These are phyloP conservation scores for Cheilosia variabilis DNA, from an alignment of 2,888 invertebrate species.

Conservation along the genomic window DNA sequence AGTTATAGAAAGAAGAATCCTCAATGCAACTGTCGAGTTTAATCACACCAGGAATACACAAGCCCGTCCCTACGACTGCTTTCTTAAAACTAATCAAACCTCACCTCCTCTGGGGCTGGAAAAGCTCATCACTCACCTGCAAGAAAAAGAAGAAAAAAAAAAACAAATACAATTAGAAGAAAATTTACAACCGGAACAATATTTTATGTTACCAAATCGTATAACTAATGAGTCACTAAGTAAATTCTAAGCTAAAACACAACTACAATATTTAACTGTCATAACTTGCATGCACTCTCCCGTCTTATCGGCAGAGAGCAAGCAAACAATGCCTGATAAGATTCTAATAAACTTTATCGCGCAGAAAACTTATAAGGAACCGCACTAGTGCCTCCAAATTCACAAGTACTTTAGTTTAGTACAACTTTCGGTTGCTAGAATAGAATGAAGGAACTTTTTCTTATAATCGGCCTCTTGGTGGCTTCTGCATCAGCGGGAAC, in stretches of 20 bases:
- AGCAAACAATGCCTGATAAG: constrained; percentile 51
- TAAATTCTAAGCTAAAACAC: constrained; percentile 7
- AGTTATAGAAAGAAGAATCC: too few species aligned
- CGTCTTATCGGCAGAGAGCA: constrained; percentile 17
- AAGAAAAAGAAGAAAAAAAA: constrained; percentile 15
- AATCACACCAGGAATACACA: neutral
- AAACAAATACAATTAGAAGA: neutral
- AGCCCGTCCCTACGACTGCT: neutral
- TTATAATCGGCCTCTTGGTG: constrained; percentile 31
- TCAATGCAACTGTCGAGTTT: neutral
- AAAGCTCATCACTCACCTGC: constrained; percentile 30
- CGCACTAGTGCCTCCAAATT: neutral
- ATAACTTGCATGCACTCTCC: constrained; percentile 19
- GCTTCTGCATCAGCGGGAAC: constrained; percentile 49
- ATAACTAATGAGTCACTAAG: neutral
- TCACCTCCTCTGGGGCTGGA: neutral
- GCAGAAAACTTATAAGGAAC: constrained; percentile 23
- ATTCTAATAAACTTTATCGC: constrained; percentile 43
- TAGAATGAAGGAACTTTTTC: constrained; percentile 30
- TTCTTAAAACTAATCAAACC: neutral
- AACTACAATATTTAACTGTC: neutral
- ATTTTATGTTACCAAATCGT: constrained; percentile 1
- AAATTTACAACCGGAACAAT: constrained; percentile 23
- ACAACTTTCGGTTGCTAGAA: neutral
- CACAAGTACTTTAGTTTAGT: constrained; percentile 8